phyloP scores from a whole-genome alignment of 2,888 invertebrate species.

The Himalopsyche kuldschensis region DNA sequence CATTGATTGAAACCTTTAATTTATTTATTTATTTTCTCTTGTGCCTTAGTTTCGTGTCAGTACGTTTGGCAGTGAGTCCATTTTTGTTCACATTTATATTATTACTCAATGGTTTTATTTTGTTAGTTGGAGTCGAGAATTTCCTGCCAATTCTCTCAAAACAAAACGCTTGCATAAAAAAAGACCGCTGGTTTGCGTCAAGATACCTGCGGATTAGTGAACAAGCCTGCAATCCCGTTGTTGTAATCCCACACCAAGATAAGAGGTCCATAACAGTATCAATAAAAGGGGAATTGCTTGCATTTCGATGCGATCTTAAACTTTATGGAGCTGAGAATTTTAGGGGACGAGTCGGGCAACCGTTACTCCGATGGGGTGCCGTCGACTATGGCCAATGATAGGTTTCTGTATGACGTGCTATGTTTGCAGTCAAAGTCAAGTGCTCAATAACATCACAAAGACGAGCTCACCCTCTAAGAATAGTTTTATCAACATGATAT shows the following conservation, averaged over 20 bases:
- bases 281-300: conserved; percentile 29
- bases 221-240: not conserved
- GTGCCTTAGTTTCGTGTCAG: too few relatives aligned
- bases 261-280: conserved; percentile 31
- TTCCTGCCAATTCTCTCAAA: not conserved
- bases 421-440: not conserved
- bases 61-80: too few relatives aligned
- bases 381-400: not conserved
- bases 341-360: not conserved
- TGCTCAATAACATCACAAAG: not conserved
- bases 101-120: too few relatives aligned
- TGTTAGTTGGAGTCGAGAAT: not conserved
- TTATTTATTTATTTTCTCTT: too few relatives aligned
- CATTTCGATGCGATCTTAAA: conserved; percentile 26
- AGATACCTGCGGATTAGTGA: not conserved
- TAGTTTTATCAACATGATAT: too few relatives aligned
- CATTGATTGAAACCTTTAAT: too few relatives aligned
- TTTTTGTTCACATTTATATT: too few relatives aligned
- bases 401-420: not conserved
- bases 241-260: conserved; percentile 9
- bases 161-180: not conserved
- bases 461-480: not conserved
- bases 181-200: not conserved
- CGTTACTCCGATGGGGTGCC: not conserved
- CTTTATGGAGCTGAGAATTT: conserved; percentile 21